Evolutionary conservation across 2,888 invertebrate species (phyloP), one percentile per base, ranked within the genome.

Genomic region (Acleris holmiana): DNA sequence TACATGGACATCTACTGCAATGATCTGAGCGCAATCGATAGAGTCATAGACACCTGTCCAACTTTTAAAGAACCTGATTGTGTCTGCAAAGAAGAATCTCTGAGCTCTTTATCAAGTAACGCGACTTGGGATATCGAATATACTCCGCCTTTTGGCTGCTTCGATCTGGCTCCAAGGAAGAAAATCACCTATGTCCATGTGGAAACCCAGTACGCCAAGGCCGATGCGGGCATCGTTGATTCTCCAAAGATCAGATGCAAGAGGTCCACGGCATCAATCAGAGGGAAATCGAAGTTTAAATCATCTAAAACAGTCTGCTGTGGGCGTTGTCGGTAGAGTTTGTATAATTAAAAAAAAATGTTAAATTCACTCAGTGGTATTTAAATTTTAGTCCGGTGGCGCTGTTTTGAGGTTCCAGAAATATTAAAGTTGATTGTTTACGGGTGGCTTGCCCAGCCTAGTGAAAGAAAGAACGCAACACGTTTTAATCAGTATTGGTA

Each of bases 91-190:
- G 85, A 83, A 17, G 88, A 90, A 70, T 90, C 90, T 0, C 63
- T 91, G 17, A 90, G 91, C 68, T 90, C 91, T 10, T 68, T 91
- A 2, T 93, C 93, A 0, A 93, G 93, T 60, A 95, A 95, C 67
- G 94, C 94, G 1, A 95, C 95, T 63, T 93, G 95, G 83, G 95
- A 95, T 73, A 95, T 95, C 47, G 95, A 95, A 67, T 95, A 95
- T 59, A 95, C 95, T 0, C 95, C 95, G 1, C 95, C 95, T 0
- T 95, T 95, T 48, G 95, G 95, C 0, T 91, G 95, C 46, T 94
- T 95, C 57, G 94, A 94, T 70, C 91, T 95, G 1, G 89, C 94
- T 63, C 87, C 93, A 1, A 88, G 94, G 10, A 86, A 91, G 56
- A 82, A 87, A 2, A 84, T 83, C 66, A 85, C 85, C 1, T 93